Percentiles rank a stretch among this genome's conserved stretches.
Evolutionary conservation across 2,888 invertebrate species (phyloP).

Genomic region (Unio delphinus): DNA sequence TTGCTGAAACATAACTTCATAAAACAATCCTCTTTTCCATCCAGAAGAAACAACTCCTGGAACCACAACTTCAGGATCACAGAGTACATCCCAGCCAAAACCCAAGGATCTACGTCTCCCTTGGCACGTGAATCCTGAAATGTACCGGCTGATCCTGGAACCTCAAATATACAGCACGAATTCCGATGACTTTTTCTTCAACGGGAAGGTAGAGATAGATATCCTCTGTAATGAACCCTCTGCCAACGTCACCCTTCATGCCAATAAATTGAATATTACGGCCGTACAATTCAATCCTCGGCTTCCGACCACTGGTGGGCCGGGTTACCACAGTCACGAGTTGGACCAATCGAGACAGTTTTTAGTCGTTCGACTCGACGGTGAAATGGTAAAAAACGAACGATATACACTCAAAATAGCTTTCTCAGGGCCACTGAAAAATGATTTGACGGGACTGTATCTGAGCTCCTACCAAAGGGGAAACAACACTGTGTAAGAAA

Average conservation of each 20-base stretch:
- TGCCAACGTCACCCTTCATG: conserved; percentile 48
- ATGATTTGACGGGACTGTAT: conserved; percentile 55
- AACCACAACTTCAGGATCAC: conserved; percentile 2
- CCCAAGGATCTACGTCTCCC: conserved; percentile 56
- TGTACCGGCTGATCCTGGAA: conserved; percentile 58
- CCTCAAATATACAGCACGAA: conserved; percentile 56
- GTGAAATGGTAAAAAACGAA: conserved; percentile 76
- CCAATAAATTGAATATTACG: conserved; percentile 48
- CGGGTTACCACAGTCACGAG: conserved; percentile 8
- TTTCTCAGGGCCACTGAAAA: conserved; percentile 81
- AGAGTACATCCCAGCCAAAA: conserved; percentile 17
- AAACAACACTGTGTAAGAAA: conserved; percentile 50
- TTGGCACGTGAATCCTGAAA: conserved; percentile 43
- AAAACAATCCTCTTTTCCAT: not conserved
- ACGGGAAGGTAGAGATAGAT: conserved; percentile 46
- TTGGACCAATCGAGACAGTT: conserved; percentile 58
- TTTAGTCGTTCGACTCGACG: conserved; percentile 76
- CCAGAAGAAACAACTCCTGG: conserved; percentile 4
- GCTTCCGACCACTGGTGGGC: too few relatives aligned
- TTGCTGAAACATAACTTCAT: too few relatives aligned
- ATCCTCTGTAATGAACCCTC: conserved; percentile 39
- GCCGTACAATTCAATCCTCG: conserved; percentile 7
- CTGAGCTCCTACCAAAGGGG: conserved; percentile 48
- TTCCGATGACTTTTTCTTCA: conserved; percentile 51
- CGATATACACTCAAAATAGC: conserved; percentile 80